Percentiles rank a stretch among this genome's conserved stretches.
Conservation (phyloP, 2,888 invertebrate species). For the Endomychus coccineus region DNA sequence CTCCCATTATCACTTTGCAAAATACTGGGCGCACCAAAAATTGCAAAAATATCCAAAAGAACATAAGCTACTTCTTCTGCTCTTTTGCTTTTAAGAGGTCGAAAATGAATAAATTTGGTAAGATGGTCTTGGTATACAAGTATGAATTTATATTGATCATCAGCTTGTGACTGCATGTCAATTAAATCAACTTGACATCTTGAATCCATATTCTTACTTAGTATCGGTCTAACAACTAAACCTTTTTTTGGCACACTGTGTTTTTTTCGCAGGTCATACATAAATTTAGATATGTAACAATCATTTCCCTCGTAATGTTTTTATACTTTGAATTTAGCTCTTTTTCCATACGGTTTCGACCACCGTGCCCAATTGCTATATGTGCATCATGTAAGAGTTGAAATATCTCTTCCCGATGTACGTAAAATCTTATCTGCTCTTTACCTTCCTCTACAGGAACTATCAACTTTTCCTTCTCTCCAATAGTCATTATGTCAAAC, state of each 20-base stretch:
- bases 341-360: slow-evolving; percentile 13
- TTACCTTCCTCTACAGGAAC: slow-evolving; percentile 11
- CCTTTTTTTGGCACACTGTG: slow-evolving; percentile 13
- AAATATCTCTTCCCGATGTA: slow-evolving; percentile 13
- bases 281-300: slow-evolving; percentile 4
- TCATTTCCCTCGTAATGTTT: slow-evolving; percentile 9
- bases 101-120: slow-evolving; percentile 36
- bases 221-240: slow-evolving; percentile 14
- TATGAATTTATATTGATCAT: slow-evolving; percentile 34
- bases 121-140: slow-evolving; percentile 36
- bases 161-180: slow-evolving; percentile 33
- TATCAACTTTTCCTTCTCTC: slow-evolving; percentile 14
- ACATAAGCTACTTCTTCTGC: slow-evolving; percentile 33
- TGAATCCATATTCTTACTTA: slow-evolving; percentile 11
- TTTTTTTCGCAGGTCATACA: slow-evolving; percentile 8
- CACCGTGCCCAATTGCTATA: slow-evolving; percentile 8
- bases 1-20: slow-evolving; percentile 34
- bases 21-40: slow-evolving; percentile 34
- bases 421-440: slow-evolving; percentile 12
- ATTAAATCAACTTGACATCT: slow-evolving; percentile 33
- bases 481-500: slow-evolving; percentile 16
- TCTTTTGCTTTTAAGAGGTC: slow-evolving; percentile 31
- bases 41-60: slow-evolving; percentile 35
- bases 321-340: slow-evolving; percentile 11
- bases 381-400: slow-evolving; percentile 15